Conservation (phyloP, 1,140 invertebrate genomes). For the Camponotus vicinus region DNA sequence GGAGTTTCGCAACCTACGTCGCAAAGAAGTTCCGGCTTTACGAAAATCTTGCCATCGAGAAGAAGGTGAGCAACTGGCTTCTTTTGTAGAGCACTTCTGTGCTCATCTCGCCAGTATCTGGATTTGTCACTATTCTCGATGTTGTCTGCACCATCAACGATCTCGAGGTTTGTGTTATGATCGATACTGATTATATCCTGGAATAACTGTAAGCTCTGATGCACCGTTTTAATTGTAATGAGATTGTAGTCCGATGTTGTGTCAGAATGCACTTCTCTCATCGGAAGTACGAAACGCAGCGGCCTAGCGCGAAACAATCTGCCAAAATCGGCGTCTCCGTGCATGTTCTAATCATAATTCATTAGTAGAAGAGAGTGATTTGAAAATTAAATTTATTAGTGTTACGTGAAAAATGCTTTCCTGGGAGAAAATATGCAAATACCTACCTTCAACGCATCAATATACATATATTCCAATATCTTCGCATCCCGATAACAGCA, state of each 20-base stretch:
- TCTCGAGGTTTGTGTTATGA: not conserved
- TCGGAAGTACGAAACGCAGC: slow-evolving; percentile 90
- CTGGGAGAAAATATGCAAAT: not conserved
- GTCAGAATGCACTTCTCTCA: slow-evolving; percentile 77
- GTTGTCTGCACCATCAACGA: not conserved
- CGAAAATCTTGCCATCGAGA: slow-evolving; percentile 85
- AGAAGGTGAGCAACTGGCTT: slow-evolving; percentile 86
- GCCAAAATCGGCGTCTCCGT: slow-evolving; percentile 92
- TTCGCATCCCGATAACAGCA: slow-evolving; percentile 93
- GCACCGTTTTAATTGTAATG: slow-evolving; percentile 82
- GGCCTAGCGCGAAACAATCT: slow-evolving; percentile 92
- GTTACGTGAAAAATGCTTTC: not conserved
- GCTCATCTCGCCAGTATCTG: not conserved
- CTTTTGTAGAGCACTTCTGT: slow-evolving; percentile 77
- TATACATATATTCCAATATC: slow-evolving; percentile 95
- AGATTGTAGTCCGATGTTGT: slow-evolving; percentile 82
- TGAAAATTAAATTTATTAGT: not conserved
- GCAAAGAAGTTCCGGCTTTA: slow-evolving; percentile 90
- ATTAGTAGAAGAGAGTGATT: not conserved
- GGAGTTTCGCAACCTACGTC: slow-evolving; percentile 94
- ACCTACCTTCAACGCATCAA: slow-evolving; percentile 91
- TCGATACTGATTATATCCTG: not conserved
- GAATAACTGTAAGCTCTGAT: slow-evolving; percentile 37
- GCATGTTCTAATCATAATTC: slow-evolving; percentile 88
- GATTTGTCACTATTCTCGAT: not conserved